Evolutionary conservation across 2,888 invertebrate species (phyloP).

Genomic region (Slavum lentiscoides): DNA sequence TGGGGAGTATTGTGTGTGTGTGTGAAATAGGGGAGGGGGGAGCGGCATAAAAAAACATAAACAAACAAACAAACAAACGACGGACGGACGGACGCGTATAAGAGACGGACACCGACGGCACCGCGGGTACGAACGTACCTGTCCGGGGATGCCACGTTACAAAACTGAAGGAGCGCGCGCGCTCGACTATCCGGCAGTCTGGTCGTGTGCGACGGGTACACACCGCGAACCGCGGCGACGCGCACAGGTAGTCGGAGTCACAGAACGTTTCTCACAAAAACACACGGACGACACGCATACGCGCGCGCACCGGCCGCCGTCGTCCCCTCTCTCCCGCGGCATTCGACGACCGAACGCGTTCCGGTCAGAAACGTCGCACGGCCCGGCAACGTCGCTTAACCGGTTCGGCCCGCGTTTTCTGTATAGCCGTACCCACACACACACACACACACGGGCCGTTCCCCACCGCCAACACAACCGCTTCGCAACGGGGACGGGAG

Average conservation of each 20-base stretch:
- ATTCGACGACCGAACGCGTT: constrained; percentile 26
- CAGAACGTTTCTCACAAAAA: too few species aligned
- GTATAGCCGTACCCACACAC: background rate
- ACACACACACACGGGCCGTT: background rate
- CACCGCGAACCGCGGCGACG: background rate
- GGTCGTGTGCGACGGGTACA: background rate
- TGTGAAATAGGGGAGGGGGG: too few species aligned
- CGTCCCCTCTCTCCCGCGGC: background rate
- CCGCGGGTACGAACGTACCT: constrained; percentile 18
- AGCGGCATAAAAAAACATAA: too few species aligned
- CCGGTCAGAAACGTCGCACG: constrained; percentile 50
- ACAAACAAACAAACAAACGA: too few species aligned
- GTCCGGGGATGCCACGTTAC: constrained; percentile 51
- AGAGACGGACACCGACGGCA: background rate
- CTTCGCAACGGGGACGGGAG: background rate
- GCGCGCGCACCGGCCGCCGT: background rate
- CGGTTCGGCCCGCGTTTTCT: constrained; percentile 50
- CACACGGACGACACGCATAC: background rate
- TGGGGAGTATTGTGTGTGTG: too few species aligned
- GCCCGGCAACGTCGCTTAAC: constrained; percentile 50
- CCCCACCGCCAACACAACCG: background rate
- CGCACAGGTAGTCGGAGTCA: too few species aligned
- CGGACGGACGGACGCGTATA: background rate
- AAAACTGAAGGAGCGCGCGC: constrained; percentile 44
- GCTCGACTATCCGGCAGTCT: background rate